phyloP scores from a whole-genome alignment of 2,888 invertebrate species.

The Drosophila mimetica region DNA sequence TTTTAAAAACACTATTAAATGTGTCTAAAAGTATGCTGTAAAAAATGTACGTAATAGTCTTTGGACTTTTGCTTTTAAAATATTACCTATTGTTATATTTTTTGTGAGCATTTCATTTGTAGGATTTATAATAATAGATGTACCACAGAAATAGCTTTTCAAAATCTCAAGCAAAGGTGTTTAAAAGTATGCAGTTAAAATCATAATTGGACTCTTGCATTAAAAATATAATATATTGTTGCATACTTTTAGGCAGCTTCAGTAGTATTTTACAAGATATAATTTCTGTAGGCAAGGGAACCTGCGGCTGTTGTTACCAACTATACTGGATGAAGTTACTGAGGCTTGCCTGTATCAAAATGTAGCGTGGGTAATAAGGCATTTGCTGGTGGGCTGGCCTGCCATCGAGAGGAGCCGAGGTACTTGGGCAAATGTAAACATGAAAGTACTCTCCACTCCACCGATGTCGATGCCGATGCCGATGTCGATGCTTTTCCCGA shows the following conservation, averaged over 20 bases:
- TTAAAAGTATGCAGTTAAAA: not conserved
- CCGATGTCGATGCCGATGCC: conserved; percentile 3
- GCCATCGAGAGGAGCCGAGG: conserved; percentile 28
- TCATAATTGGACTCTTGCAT: not conserved
- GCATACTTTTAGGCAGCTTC: no score
- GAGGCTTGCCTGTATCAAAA: conserved; percentile 6
- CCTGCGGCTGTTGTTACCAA: no score
- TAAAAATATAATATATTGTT: not conserved
- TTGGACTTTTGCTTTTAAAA: not conserved
- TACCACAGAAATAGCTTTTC: no score
- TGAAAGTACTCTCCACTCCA: conserved; percentile 41
- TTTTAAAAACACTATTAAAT: no score
- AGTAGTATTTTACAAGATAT: no score
- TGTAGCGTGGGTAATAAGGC: conserved; percentile 53
- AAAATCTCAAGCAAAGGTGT: not conserved
- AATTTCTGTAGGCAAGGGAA: no score
- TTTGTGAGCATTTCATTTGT: no score
- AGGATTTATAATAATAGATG: no score
- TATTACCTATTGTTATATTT: no score
- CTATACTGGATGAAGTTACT: no score
- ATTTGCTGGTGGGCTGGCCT: conserved; percentile 19
- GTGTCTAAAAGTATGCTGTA: not conserved
- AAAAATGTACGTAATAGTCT: no score
- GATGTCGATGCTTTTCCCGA: conserved; percentile 13
- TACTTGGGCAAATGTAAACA: conserved; percentile 57